phyloP scores from a whole-genome alignment of 2,888 invertebrate genomes.

The Pollenia amentaria region DNA sequence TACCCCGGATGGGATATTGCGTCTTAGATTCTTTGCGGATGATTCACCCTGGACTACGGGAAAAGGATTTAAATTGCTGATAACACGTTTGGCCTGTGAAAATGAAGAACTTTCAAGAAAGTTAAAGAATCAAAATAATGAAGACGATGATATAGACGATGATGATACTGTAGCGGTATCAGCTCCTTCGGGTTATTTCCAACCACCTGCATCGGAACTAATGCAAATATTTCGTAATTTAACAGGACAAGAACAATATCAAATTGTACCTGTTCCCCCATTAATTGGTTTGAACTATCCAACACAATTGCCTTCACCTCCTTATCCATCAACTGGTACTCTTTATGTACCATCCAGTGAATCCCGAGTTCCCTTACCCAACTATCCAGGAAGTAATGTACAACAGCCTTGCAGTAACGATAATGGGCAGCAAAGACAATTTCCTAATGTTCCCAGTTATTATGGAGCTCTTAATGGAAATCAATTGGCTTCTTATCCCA shows the following conservation, averaged over 20 bases:
- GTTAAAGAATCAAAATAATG: slow-evolving; percentile 61
- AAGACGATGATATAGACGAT: slow-evolving; percentile 47
- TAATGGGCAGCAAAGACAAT: slow-evolving; percentile 40
- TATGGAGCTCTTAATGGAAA: slow-evolving; percentile 47
- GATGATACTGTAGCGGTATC: slow-evolving; percentile 77
- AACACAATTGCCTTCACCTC: slow-evolving; percentile 59
- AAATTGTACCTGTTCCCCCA: slow-evolving; percentile 64
- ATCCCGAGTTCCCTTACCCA: neutral
- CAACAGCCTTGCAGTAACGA: slow-evolving; percentile 56
- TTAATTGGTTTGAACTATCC: slow-evolving; percentile 69
- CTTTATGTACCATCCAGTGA: slow-evolving; percentile 28
- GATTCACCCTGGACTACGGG: slow-evolving; percentile 80
- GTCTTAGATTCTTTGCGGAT: slow-evolving; percentile 85
- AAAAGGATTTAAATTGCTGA: slow-evolving; percentile 85
- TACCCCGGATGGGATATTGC: slow-evolving; percentile 85
- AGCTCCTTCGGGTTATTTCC: slow-evolving; percentile 75
- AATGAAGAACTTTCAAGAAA: slow-evolving; percentile 78
- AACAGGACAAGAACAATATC: slow-evolving; percentile 69
- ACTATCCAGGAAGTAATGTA: slow-evolving; percentile 42
- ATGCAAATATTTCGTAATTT: slow-evolving; percentile 75
- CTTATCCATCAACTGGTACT: slow-evolving; percentile 42
- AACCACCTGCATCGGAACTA: slow-evolving; percentile 69
- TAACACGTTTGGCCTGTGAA: slow-evolving; percentile 85
- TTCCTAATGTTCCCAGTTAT: slow-evolving; percentile 4
- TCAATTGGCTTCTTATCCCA: slow-evolving; percentile 1